Evolutionary conservation across 2,113 vertebrate genomes (phyloP), one percentile per base, ranked within the genome.

Genomic region (Epinephelus cyanopodus): DNA sequence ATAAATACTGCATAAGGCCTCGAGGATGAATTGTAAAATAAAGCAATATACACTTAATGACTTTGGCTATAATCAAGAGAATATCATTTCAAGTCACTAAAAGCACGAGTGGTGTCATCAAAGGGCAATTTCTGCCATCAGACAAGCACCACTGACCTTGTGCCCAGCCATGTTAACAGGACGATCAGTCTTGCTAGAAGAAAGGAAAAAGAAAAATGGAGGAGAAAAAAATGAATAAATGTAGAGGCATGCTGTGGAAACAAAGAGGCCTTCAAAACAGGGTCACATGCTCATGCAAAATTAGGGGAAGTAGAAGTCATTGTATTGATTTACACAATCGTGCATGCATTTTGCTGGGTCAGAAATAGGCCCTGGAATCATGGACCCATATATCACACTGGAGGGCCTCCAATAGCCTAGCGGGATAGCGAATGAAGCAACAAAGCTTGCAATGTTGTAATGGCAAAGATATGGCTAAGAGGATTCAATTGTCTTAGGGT

Each of bases 211-310:
- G 65, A 77, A 91, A 88, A 88, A 89, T 63, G 87, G 79, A 67
- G 82, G 69, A 77, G 76, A 74, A 65, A 90, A 90, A 87, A 83
- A 90, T 89, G 87, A 86, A 87, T 85, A 87, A 94, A 80, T 90
- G 89, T 87, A 57, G 83, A 91, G 89, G 90, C 92, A 81, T 90
- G 87, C 90, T 74, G 56, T 87, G 88, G 90, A 90, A 83, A 95
- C 91, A 95, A 95, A 96, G 93, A 91, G 84, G 89, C 92, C 94
- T 94, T 95, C 90, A 93, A 92, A 90, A 82, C 84, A 90, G 90
- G 86, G 93, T 95, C 93, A 94, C 92, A 93, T 90, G 92, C 81
- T 91, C 6, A 37, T 74, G 84, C 88, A 90, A 90, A 93, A 94
- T 86, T 90, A 90, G 88, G 81, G 89, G 88, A 92, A 92, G 89